These are phyloP conservation scores for Equus quagga DNA, from an alignment of 2,113 vertebrate species.

Conservation along the genomic window DNA sequence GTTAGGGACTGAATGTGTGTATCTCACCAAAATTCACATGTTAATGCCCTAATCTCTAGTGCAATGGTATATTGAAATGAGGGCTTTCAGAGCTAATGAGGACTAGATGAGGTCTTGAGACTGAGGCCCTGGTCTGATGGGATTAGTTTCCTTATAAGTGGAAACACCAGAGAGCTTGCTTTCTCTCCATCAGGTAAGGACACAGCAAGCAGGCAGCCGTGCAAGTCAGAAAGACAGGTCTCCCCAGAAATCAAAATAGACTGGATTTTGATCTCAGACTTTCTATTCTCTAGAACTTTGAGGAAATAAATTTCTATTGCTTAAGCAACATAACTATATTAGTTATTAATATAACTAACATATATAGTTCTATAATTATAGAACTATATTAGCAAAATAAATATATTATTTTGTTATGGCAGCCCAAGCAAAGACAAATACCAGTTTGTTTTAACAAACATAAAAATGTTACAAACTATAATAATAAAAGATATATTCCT, in stretches of 20 bases:
- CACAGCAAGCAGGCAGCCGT: neutral
- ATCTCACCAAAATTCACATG: neutral
- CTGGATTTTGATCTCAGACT: neutral
- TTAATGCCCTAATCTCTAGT: neutral
- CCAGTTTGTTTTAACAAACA: neutral
- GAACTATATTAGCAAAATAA: too few species aligned
- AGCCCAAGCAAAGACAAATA: neutral
- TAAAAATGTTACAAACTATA: slow-evolving; percentile 4
- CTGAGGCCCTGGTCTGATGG: neutral
- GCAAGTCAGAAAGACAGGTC: neutral
- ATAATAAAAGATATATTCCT: neutral
- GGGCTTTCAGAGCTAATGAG: neutral
- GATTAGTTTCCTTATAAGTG: neutral
- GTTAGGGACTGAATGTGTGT: neutral
- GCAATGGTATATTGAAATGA: neutral
- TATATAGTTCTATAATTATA: too few species aligned
- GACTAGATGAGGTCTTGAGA: neutral
- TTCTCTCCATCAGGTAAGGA: neutral
- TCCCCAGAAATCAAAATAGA: neutral
- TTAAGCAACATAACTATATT: neutral
- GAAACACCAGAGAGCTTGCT: neutral
- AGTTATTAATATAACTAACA: too few species aligned
- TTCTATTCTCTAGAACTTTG: neutral
- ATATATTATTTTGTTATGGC: neutral
- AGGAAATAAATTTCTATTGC: neutral